phyloP scores from a whole-genome alignment of 2,888 invertebrate genomes.

The Chironomus tentans region DNA sequence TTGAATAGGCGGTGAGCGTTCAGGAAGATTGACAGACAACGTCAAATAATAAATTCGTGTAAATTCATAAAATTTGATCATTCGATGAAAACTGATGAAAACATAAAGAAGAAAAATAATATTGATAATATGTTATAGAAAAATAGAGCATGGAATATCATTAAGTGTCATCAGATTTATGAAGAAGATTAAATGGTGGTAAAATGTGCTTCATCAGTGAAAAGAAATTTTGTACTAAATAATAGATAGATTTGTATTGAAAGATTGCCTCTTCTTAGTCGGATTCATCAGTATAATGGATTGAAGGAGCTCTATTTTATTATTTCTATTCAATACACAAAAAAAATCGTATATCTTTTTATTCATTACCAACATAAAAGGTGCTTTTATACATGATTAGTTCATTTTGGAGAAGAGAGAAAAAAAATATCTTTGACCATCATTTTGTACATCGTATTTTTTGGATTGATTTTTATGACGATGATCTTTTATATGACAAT shows the following conservation, averaged over 20 bases:
- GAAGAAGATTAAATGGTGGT: constrained; percentile 9
- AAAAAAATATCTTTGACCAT: no score
- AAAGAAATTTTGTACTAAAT: constrained; percentile 12
- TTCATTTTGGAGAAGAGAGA: no score
- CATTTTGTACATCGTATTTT: no score
- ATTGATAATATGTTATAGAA: no score
- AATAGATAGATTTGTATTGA: neutral
- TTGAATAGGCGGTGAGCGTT: neutral
- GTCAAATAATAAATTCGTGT: constrained; percentile 16
- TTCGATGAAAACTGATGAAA: no score
- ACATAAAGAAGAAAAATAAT: no score
- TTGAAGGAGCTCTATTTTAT: neutral
- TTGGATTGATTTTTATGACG: neutral
- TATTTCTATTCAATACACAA: neutral
- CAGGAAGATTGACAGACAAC: constrained; percentile 7
- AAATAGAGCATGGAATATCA: no score
- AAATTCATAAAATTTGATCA: constrained; percentile 8
- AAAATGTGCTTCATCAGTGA: constrained; percentile 2
- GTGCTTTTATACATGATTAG: constrained; percentile 5
- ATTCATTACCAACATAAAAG: neutral
- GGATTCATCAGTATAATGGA: constrained; percentile 18
- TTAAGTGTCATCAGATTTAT: constrained; percentile 10
- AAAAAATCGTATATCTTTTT: neutral
- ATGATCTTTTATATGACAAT: constrained; percentile 10
- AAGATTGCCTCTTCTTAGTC: neutral